Percentiles rank a stretch among this genome's conserved stretches.
Conservation (phyloP, 2,113 vertebrate species). For the Thunnus maccoyii region DNA sequence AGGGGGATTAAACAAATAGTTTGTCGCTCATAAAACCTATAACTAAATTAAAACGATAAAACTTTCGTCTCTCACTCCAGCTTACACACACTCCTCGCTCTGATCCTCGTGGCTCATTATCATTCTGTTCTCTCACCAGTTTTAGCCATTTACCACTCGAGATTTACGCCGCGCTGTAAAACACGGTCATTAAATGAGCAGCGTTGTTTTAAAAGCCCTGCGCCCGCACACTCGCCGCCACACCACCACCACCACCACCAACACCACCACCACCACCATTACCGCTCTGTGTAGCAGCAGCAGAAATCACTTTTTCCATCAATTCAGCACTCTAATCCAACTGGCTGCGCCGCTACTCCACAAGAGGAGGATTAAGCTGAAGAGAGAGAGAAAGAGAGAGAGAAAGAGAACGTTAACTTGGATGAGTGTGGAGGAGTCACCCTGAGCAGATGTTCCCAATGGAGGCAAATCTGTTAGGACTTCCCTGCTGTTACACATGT, state of each 20-base stretch:
- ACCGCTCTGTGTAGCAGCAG: constrained; percentile 20
- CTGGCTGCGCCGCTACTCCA: constrained; percentile 28
- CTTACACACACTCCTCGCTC: constrained; percentile 2
- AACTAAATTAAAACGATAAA: constrained; percentile 3
- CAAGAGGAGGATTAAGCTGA: constrained; percentile 30
- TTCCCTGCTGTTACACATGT: constrained; percentile 18
- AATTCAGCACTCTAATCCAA: constrained; percentile 24
- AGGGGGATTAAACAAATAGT: not conserved
- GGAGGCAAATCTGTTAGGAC: constrained; percentile 27
- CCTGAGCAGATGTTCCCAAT: constrained; percentile 46
- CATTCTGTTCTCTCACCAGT: constrained; percentile 51
- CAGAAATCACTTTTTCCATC: constrained; percentile 68
- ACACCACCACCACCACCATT: constrained; percentile 1
- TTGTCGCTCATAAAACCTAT: constrained; percentile 14
- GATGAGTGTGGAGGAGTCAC: constrained; percentile 32
- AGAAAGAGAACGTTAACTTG: constrained; percentile 29
- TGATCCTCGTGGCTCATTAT: constrained; percentile 50
- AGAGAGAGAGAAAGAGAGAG: constrained; percentile 21
- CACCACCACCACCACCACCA: not conserved
- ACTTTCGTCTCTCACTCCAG: not conserved
- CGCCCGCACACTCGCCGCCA: constrained; percentile 28
- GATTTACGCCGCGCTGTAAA: constrained; percentile 63
- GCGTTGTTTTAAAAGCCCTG: constrained; percentile 56
- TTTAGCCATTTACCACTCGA: constrained; percentile 66
- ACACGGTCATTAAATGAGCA: constrained; percentile 65